Base-by-base conservation (phyloP, 2,113 vertebrate genomes). In the Holacanthus passer region DNA sequence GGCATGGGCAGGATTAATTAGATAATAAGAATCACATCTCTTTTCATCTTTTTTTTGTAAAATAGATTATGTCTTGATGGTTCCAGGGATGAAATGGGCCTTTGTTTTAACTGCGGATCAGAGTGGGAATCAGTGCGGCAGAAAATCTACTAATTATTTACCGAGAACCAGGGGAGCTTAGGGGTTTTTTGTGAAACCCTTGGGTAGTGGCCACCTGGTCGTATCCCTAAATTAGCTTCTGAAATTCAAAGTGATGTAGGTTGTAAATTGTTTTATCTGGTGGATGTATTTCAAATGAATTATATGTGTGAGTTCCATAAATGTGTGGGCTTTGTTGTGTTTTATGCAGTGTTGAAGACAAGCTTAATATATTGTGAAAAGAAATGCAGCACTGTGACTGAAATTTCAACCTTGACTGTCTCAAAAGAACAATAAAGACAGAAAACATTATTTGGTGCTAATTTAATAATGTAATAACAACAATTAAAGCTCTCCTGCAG, bases 11-110 rank as follows among this genome's bases (percentile, higher is more conserved):
- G 94, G 89, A 95, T 94, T 95, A 94, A 94, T 94, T 95, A 93
- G 94, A 95, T 94, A 93, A 94, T 94, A 94, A 91, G 88, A 93
- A 93, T 92, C 92, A 82, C 92, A 91, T 95, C 91, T 93, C 89
- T 90, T 93, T 93, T 91, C 89, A 92, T 92, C 85, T 91, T 90
- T 88, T 90, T 88, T 84, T 87, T n/a, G n/a, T 84, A 83, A 87
- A 91, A 93, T 90, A 91, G 84, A 90, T 94, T 87, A 88, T 89
- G 86, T 93, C 88, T 91, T 91, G 91, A 91, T 92, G 82, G 92
- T 91, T 89, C 73, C 83, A 82, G 65, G 77, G 84, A 93, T 90
- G 87, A 92, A 94, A 95, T 92, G 86, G 75, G 88, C 75, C 90
- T 93, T 90, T 89, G 88, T 93, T 94, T 93, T 93, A 93, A 93